Evolutionary conservation across 23 tunicate genomes (phyloP).

Genomic region (Styela clava): DNA sequence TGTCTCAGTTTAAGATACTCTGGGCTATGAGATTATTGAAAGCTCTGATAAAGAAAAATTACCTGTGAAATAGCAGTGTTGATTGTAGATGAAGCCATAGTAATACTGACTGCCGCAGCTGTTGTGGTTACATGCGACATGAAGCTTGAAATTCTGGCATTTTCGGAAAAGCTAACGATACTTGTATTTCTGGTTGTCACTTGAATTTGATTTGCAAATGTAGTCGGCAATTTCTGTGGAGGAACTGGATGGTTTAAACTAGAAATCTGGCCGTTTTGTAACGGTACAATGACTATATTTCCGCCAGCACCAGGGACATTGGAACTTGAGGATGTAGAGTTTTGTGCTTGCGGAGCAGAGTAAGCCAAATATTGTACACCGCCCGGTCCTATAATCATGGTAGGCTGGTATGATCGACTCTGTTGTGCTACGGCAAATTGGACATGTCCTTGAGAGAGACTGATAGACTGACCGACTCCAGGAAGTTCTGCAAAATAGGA

Average conservation of each 20-base stretch:
- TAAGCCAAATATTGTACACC: conserved; percentile 3
- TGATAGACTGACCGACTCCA: background rate
- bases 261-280: conserved; percentile 31
- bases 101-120: background rate
- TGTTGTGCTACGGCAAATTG: background rate
- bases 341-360: background rate
- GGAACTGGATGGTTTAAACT: background rate
- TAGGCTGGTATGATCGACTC: background rate
- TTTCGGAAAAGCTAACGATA: background rate
- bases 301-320: background rate
- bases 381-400: background rate
- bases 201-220: background rate
- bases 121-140: background rate
- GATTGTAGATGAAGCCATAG: background rate
- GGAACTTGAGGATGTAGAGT: background rate
- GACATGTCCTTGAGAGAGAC: background rate
- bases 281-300: conserved; percentile 24
- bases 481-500: too few species aligned
- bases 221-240: background rate
- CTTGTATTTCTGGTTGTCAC: background rate
- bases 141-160: background rate
- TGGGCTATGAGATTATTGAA: too few species aligned
- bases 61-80: background rate
- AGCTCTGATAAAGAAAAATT: too few species aligned
- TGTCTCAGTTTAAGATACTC: too few species aligned